Percentiles rank a stretch among this genome's conserved stretches.
phyloP scores from a whole-genome alignment of 2,888 invertebrate species.

The Atherix ibis region DNA sequence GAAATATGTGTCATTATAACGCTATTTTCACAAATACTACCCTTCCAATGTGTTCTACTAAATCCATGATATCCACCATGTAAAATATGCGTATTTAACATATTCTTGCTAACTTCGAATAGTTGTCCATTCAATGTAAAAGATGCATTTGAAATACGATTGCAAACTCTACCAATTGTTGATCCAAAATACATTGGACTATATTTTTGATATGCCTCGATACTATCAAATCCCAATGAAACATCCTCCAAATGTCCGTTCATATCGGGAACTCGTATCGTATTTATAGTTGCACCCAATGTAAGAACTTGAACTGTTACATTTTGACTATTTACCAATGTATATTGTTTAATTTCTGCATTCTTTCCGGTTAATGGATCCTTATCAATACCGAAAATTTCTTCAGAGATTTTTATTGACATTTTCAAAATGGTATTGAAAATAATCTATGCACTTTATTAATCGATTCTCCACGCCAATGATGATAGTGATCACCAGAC shows the following conservation, averaged over 20 bases:
- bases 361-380: constrained; percentile 22
- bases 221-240: constrained; percentile 63
- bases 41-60: constrained; percentile 57
- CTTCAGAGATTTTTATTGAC: constrained; percentile 23
- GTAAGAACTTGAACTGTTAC: constrained; percentile 46
- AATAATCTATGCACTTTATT: too few species aligned
- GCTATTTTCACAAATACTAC: constrained; percentile 17
- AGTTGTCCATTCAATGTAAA: constrained; percentile 50
- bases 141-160: constrained; percentile 55
- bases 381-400: constrained; percentile 22
- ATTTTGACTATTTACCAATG: constrained; percentile 18
- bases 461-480: too few species aligned
- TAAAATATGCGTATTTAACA: constrained; percentile 48
- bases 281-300: constrained; percentile 71
- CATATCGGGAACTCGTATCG: constrained; percentile 58
- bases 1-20: constrained; percentile 63
- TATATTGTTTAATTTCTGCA: constrained; percentile 22
- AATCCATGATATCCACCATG: constrained; percentile 79
- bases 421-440: too few species aligned
- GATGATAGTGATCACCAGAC: too few species aligned
- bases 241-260: constrained; percentile 59
- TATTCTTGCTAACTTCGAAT: constrained; percentile 58
- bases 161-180: constrained; percentile 74
- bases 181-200: constrained; percentile 80
- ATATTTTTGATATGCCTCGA: constrained; percentile 59